phyloP scores from a whole-genome alignment of 2,888 invertebrate genomes.

The Amiota communis region DNA sequence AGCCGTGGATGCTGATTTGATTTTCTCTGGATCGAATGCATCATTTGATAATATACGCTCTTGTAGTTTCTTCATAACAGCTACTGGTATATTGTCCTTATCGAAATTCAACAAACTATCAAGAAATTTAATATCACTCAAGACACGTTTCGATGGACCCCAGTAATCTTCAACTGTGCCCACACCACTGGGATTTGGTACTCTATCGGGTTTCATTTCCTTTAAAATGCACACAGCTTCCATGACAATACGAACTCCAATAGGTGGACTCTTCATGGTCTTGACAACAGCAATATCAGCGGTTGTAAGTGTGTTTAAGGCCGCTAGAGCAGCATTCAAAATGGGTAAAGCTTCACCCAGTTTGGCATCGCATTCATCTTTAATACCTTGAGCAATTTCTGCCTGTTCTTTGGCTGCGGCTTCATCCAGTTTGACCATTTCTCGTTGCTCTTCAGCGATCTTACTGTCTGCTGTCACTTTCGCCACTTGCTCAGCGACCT shows the following conservation, averaged over 20 bases:
- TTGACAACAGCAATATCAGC: slow-evolving; percentile 92
- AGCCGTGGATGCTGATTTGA: slow-evolving; percentile 88
- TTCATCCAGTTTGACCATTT: slow-evolving; percentile 84
- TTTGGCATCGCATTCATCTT: slow-evolving; percentile 93
- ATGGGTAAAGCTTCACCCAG: slow-evolving; percentile 94
- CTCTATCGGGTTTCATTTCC: slow-evolving; percentile 90
- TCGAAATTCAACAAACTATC: slow-evolving; percentile 90
- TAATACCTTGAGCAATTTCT: slow-evolving; percentile 85
- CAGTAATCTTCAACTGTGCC: slow-evolving; percentile 94
- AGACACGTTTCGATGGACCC: slow-evolving; percentile 89
- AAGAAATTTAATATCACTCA: slow-evolving; percentile 93
- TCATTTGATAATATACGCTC: slow-evolving; percentile 87
- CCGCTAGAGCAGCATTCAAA: slow-evolving; percentile 87
- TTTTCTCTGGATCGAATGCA: slow-evolving; percentile 93
- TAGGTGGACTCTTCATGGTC: slow-evolving; percentile 97
- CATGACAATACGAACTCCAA: slow-evolving; percentile 92
- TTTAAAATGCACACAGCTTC: slow-evolving; percentile 95
- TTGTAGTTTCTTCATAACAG: slow-evolving; percentile 87
- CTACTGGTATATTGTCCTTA: slow-evolving; percentile 89
- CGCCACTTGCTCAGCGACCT: slow-evolving; percentile 83
- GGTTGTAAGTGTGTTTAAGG: slow-evolving; percentile 91
- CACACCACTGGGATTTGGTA: slow-evolving; percentile 87
- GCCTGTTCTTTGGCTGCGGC: slow-evolving; percentile 86
- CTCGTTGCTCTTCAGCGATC: slow-evolving; percentile 80
- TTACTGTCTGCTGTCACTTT: slow-evolving; percentile 91